Evolutionary conservation across 2,888 invertebrate genomes (phyloP).

Genomic region (Gastrophysa polygoni): DNA sequence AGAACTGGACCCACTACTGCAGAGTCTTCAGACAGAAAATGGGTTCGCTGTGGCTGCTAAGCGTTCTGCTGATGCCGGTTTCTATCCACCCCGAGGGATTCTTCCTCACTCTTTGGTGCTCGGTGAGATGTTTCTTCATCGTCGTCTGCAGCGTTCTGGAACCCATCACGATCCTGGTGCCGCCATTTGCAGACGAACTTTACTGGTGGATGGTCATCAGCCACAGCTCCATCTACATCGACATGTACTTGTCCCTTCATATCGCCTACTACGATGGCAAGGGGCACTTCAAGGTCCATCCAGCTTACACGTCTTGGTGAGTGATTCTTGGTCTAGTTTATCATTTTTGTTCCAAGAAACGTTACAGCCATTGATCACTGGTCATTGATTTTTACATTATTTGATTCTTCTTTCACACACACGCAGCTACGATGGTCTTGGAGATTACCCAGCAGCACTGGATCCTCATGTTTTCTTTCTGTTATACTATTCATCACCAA

Average conservation of each 20-base stretch:
- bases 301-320: slow-evolving; percentile 31
- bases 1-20: slow-evolving; percentile 21
- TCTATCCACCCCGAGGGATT: slow-evolving; percentile 46
- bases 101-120: slow-evolving; percentile 44
- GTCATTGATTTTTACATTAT: too few species aligned
- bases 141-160: slow-evolving; percentile 8
- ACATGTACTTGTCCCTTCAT: slow-evolving; percentile 31
- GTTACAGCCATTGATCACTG: too few species aligned
- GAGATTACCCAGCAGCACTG: too few species aligned
- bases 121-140: slow-evolving; percentile 24
- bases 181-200: slow-evolving; percentile 15
- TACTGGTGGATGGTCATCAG: slow-evolving; percentile 26
- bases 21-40: slow-evolving; percentile 27
- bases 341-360: too few species aligned
- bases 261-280: slow-evolving; percentile 25
- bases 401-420: too few species aligned
- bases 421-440: too few species aligned
- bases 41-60: slow-evolving; percentile 40
- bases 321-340: background rate
- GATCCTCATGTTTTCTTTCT: too few species aligned
- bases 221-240: slow-evolving; percentile 28
- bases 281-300: slow-evolving; percentile 26
- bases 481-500: too few species aligned
- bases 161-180: slow-evolving; percentile 16
- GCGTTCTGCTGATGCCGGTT: slow-evolving; percentile 44